A percentile compares a stretch with the other conserved stretches of the same genome.
These are phyloP conservation scores for Leucozona laternaria DNA, from an alignment of 2,888 invertebrate species.

Conservation along the genomic window DNA sequence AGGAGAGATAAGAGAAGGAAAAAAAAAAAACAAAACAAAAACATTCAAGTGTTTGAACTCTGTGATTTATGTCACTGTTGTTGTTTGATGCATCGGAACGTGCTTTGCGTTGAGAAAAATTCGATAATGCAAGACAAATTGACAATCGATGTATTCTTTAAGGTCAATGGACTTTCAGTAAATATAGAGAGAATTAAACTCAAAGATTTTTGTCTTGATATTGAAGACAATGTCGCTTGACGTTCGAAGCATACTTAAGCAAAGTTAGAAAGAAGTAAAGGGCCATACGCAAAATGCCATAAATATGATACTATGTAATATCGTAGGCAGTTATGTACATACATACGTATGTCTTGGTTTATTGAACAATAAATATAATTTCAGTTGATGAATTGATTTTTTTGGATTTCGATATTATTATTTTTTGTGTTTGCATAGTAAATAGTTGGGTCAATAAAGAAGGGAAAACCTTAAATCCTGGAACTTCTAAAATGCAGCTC, in stretches of 20 bases:
- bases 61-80: conserved; percentile 51
- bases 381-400: too few relatives aligned
- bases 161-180: conserved; percentile 44
- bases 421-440: too few relatives aligned
- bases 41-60: conserved; percentile 38
- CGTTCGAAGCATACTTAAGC: neutral
- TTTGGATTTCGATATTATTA: too few relatives aligned
- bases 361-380: too few relatives aligned
- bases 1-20: conserved; percentile 10
- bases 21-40: neutral
- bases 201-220: neutral
- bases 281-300: neutral
- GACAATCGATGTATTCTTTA: conserved; percentile 42
- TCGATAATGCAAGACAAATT: conserved; percentile 44
- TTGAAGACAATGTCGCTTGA: conserved; percentile 6
- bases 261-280: neutral
- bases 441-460: too few relatives aligned
- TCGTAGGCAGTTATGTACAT: neutral
- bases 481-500: too few relatives aligned
- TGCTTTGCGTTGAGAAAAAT: conserved; percentile 36
- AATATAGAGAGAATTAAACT: conserved; percentile 14
- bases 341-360: too few relatives aligned
- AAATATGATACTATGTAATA: neutral
- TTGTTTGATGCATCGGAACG: conserved; percentile 48
- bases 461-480: too few relatives aligned